Conservation (phyloP, 1,140 invertebrate genomes). For the Scaptomyza hsui region DNA sequence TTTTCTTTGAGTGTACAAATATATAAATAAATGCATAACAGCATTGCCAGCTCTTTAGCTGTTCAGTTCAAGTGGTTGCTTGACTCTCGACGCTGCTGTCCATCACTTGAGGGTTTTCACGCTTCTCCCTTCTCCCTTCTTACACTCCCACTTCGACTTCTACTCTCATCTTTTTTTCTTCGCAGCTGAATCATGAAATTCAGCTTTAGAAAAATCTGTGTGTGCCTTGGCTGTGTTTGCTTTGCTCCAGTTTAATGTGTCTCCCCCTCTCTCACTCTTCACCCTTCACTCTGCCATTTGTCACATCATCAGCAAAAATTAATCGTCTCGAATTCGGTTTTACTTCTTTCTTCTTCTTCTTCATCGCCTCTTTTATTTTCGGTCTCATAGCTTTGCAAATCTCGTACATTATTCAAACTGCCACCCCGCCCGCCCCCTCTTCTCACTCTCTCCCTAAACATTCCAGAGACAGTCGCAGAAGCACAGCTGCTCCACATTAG, state of each 20-base stretch:
- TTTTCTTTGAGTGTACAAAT: neutral
- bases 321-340: constrained; percentile 84
- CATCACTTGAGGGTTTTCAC: constrained; percentile 69
- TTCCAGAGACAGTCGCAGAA: constrained; percentile 9
- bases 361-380: constrained; percentile 75
- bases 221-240: constrained; percentile 28
- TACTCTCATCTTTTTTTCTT: neutral
- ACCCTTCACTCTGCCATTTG: constrained; percentile 57
- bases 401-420: constrained; percentile 50
- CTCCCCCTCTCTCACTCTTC: constrained; percentile 84
- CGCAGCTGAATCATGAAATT: constrained; percentile 34
- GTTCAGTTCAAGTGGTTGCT: constrained; percentile 73
- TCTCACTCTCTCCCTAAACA: neutral
- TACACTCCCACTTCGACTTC: neutral
- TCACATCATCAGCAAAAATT: constrained; percentile 82
- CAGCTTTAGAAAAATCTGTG: constrained; percentile 28
- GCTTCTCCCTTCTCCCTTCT: constrained; percentile 12
- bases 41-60: constrained; percentile 30
- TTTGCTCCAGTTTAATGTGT: constrained; percentile 40
- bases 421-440: constrained; percentile 66
- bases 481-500: constrained; percentile 50
- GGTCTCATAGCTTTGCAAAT: constrained; percentile 62
- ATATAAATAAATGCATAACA: constrained; percentile 11
- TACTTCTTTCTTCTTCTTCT: constrained; percentile 82
- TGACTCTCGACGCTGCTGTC: constrained; percentile 59